Base-by-base conservation (phyloP, 2,888 invertebrate genomes). In the Mimas tiliae region DNA sequence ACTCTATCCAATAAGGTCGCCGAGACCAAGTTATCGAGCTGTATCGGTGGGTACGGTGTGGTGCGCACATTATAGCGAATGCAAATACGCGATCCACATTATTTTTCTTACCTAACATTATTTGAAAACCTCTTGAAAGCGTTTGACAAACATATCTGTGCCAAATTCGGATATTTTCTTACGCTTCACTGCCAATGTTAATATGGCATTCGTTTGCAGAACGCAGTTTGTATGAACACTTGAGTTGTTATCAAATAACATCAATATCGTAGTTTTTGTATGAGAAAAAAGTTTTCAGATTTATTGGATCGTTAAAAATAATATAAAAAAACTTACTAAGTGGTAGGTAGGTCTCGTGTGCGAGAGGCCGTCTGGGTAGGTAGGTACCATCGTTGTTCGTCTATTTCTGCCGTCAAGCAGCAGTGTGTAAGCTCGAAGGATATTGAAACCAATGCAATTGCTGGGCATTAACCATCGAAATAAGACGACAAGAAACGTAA, bases 111-210 rank as follows among this genome's bases (percentile, higher is more conserved):
- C 70, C 71, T 72, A 76, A 80, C 64, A 70, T 67, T 83, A 70
- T 83, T 83, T 83, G 78, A 77, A 79, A 77, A 77, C 79, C 76
- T 77, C 82, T 83, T 74, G 68, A 77, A 69, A 69, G 65, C 73
- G 67, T 72, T 77, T 70, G 70, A 63, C 72, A 81, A 83, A 82
- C 65, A 82, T 65, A 72, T 68, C 71, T 74, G 74, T 69, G 53
- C 27, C 63, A 63, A 69, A 69, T 70, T 71, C 67, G 65, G 63
- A 64, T 67, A 70, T 66, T 65, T 63, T 33, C 12, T 38, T 71
- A 70, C 69, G 71, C 74, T 73, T 66, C 68, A 69, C 62, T 66
- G 66, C 62, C 67, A 70, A 70, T 69, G 66, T 69, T 63, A 69
- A 72, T 69, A 74, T 70, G 70, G 69, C 70, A 71, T 65, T 73